Evolutionary conservation across 2,888 invertebrate genomes (phyloP).

Genomic region (Anticlea derivata): DNA sequence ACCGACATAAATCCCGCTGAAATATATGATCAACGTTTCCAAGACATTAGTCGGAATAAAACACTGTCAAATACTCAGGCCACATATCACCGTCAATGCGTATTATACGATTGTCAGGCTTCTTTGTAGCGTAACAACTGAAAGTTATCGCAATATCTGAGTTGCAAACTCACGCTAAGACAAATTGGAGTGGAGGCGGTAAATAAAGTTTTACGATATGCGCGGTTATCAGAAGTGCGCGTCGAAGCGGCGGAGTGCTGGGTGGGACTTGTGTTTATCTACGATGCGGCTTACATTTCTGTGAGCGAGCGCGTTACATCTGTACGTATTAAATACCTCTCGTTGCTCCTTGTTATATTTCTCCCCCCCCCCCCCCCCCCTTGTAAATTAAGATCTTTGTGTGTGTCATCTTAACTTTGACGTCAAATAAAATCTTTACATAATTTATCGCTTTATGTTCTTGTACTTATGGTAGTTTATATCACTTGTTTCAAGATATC

Average conservation of each 20-base stretch:
- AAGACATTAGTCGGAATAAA: constrained; percentile 33
- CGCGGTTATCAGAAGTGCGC: constrained; percentile 71
- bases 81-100: constrained; percentile 46
- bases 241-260: constrained; percentile 50
- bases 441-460: constrained; percentile 40
- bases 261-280: constrained; percentile 58
- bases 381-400: constrained; percentile 62
- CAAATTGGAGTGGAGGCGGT: constrained; percentile 72
- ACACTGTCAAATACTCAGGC: constrained; percentile 39
- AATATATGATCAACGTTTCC: constrained; percentile 31
- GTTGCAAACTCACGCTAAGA: constrained; percentile 68
- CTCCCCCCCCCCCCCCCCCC: constrained; percentile 52
- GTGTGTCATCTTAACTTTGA: constrained; percentile 37
- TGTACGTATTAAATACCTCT: constrained; percentile 57
- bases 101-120: constrained; percentile 48
- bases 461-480: constrained; percentile 15
- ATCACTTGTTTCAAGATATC: background rate
- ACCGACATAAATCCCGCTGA: constrained; percentile 20
- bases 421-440: constrained; percentile 43
- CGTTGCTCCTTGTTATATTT: constrained; percentile 62
- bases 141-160: constrained; percentile 66
- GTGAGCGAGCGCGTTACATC: constrained; percentile 53
- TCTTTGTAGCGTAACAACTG: constrained; percentile 52
- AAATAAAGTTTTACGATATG: constrained; percentile 78
- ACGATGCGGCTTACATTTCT: constrained; percentile 51